These are phyloP conservation scores for Brachyalestes nurse DNA, from an alignment of 2,797 vertebrate species.

Conservation along the genomic window DNA sequence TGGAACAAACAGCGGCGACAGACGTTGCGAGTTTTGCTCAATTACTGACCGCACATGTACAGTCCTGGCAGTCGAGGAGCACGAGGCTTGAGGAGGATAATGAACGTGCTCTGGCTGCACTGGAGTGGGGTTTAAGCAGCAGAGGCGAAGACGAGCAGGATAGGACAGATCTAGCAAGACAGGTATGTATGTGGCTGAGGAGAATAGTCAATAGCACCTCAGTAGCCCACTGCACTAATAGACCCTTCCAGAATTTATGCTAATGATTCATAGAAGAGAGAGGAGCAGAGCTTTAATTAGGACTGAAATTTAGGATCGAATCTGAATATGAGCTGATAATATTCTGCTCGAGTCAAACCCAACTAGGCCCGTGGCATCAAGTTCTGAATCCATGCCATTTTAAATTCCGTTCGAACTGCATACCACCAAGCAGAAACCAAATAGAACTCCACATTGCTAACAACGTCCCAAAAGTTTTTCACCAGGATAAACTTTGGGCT, in stretches of 20 bases:
- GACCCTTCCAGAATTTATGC: slow-evolving; percentile 5
- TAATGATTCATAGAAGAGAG: background rate
- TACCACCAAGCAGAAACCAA: background rate
- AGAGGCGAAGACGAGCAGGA: background rate
- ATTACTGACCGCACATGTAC: slow-evolving; percentile 58
- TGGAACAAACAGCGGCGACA: slow-evolving; percentile 60
- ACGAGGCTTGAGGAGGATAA: slow-evolving; percentile 34
- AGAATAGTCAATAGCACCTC: slow-evolving; percentile 8
- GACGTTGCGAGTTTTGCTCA: slow-evolving; percentile 62
- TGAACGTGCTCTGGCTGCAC: slow-evolving; percentile 31
- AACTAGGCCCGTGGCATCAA: background rate
- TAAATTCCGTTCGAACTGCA: background rate
- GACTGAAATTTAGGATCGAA: background rate
- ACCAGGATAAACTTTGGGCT: background rate
- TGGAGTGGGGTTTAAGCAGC: slow-evolving; percentile 8
- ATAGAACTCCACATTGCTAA: background rate
- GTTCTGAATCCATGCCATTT: background rate
- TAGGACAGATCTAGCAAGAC: background rate
- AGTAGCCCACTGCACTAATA: background rate
- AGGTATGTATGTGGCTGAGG: background rate
- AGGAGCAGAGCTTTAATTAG: background rate
- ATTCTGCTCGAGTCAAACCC: background rate
- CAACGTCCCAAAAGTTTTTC: background rate
- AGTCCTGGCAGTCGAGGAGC: slow-evolving; percentile 32
- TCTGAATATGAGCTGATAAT: background rate